Base-by-base conservation (phyloP, 2,888 invertebrate genomes). In the Chamaedrilus cognettii region DNA sequence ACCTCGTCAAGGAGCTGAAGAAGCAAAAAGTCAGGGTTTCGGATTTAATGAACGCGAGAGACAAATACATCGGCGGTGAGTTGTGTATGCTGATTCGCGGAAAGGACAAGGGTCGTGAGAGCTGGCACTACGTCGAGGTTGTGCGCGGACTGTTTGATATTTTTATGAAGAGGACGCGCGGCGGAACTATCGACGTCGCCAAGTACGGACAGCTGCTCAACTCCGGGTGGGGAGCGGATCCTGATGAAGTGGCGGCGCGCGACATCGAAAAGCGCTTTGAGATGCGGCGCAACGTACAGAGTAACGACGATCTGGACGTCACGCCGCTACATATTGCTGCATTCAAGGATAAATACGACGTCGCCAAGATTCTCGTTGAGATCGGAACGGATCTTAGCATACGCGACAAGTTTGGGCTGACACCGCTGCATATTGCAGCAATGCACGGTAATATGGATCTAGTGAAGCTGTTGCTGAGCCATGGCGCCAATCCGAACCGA, bases 251-350 rank as follows among this genome's bases (percentile, higher is more conserved):
- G 0, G 35, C 60, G 3, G 42, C 35, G 23, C 35, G 49, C 11
- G 62, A 67, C n/a, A 57, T 67, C 19, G 62, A 63, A 49, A 55
- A 63, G 7, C 32, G 57, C 23, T 62, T 56, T 28, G 63, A 67
- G 34, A 55, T 42, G 33, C 34, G 63, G 30, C 30, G 52, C 30
- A 42, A 52, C 32, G 34, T 33, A 26, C n/a, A 15, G 4, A 3
- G 32, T 49, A 30, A 32, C 2, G 70, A 68, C 51, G 52, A 64
- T 30, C 60, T 66, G 23, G 71, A 69, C 42, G 62, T 64, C 5
- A 71, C 72, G 15, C 68, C 73, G 3, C 57, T 75, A 60, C 68
- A 69, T 70, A 28, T 70, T 11, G 70, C 70, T 0, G 68, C 65
- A 51, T 51, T 56, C 28, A 64, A 68, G 26, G 60, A 64, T 15